Evolutionary conservation across 2,888 invertebrate species (phyloP), one percentile per base, ranked within the genome.

Genomic region (Calameuta pallipes): DNA sequence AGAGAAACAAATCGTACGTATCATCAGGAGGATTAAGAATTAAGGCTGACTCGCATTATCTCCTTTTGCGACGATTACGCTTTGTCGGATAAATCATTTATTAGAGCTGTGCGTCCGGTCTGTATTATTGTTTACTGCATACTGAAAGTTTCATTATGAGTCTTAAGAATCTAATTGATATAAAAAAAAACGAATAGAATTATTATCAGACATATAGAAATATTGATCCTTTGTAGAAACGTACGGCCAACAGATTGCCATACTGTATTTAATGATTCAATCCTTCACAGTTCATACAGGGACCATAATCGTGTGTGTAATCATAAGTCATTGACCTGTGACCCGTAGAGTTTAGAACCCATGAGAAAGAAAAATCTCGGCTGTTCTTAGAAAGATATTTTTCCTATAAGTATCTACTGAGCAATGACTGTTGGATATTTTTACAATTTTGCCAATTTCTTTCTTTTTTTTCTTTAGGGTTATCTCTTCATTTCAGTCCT

Each of bases 401-500:
- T 75, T 35, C 73, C 33, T 74, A 23, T 11, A 37, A 31, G 56
- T 74, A 34, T 15, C 56, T 78, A 77, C 15, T 56, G 15, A 31
- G 33, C 31, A 34, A 76, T 77, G 35, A 56, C 13, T 76, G 13
- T 75, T 78, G 23, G 37, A 73, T n/a, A 36, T 79, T 68, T 36
- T 56, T 56, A 23, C 9, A 23, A 0, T 15, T 56, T 56, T 56
- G 15, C 23, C 23, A 15, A 81, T 78, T 56, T 23, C 23, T 56
- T 56, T 56, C 23, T 56, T 84, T 86, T 93, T 93, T 33, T 74
- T 91, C 93, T 93, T 74, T 91, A 98, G 98, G 99, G 99, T 84
- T 99, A 99, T 93, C 94, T 99, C 88, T 99, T 99, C 93, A 99
- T 99, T 93, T 99, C 99, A 84, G 99, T 99, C 82, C 94, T 99